Evolutionary conservation across 2,888 invertebrate genomes (phyloP), one percentile per base, ranked within the genome.

Genomic region (Myathropa florea): DNA sequence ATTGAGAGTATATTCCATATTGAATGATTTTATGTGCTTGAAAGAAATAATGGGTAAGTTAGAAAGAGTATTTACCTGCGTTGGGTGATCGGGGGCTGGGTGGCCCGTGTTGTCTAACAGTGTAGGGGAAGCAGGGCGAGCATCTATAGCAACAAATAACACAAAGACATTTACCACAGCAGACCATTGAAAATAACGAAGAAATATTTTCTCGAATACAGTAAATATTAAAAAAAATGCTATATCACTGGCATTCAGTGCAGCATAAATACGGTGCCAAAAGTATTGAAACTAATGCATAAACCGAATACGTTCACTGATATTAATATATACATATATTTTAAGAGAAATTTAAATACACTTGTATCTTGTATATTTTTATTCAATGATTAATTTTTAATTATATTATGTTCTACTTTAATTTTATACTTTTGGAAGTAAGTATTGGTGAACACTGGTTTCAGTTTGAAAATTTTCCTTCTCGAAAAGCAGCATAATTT

Each of bases 61-160:
- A 91, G 91, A 91, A 91, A 92, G 91, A 92, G 92, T 92, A 92
- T 92, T 95, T 95, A 95, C 95, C 95, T 95, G 95, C 94, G 94
- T 94, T 95, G 94, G 94, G 95, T 95, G 95, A 94, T 95, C 95
- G 94, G 94, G 94, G 92, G 93, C 93, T 94, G 94, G 95, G 94
- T 95, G 95, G 95, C 94, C 95, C 95, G 95, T 96, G 95, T 95
- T 95, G 95, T 96, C 96, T 96, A 96, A 96, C 95, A 96, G 95
- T 95, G 95, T 95, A 95, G 96, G 95, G 95, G 96, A 96, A 95
- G 94, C 94, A 94, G 95, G 95, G 96, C 97, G 97, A 96, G 96
- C 96, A 97, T 97, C 97, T 97, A 92, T 92, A 97, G 96, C 96
- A 96, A 97, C 97, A 96, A 96, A 97, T 96, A 97, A 96, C 95